Conservation (phyloP, 2,888 invertebrate species). For the Dexiosoma caninum region DNA sequence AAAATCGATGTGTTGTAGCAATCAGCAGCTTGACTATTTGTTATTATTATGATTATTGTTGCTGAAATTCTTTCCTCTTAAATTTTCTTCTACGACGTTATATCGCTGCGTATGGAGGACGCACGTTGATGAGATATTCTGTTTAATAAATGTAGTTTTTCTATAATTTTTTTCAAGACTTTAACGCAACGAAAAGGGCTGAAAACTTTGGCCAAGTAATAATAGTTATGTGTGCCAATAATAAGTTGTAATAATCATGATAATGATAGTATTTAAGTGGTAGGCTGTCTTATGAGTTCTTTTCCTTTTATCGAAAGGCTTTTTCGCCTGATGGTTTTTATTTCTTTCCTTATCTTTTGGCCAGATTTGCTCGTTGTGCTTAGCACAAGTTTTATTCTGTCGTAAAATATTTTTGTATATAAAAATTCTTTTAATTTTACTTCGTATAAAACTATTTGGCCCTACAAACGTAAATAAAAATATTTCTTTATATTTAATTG, state of each 20-base stretch:
- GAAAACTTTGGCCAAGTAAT: slow-evolving; percentile 65
- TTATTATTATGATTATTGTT: slow-evolving; percentile 56
- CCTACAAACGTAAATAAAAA: slow-evolving; percentile 12
- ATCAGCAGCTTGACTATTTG: slow-evolving; percentile 59
- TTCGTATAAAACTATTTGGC: slow-evolving; percentile 19
- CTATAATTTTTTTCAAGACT: slow-evolving; percentile 1
- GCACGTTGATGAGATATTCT: slow-evolving; percentile 3
- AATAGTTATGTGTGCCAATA: slow-evolving; percentile 66
- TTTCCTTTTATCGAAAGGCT: slow-evolving; percentile 28
- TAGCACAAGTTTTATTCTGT: slow-evolving; percentile 40
- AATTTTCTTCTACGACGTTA: not conserved
- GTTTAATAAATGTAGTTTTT: not conserved
- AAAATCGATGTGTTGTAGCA: too few species aligned
- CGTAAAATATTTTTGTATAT: slow-evolving; percentile 41
- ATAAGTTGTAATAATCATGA: slow-evolving; percentile 67
- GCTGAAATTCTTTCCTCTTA: not conserved
- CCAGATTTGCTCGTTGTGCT: slow-evolving; percentile 10
- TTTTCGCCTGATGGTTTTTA: not conserved
- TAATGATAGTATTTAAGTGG: slow-evolving; percentile 64
- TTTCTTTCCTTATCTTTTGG: slow-evolving; percentile 22
- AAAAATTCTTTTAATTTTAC: slow-evolving; percentile 51
- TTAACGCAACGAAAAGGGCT: slow-evolving; percentile 57
- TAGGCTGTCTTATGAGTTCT: slow-evolving; percentile 50
- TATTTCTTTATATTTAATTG: slow-evolving; percentile 56
- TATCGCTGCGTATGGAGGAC: not conserved